Percentiles rank a stretch among this genome's conserved stretches.
These are phyloP conservation scores for Thamnaconus septentrionalis DNA, from an alignment of 2,113 vertebrate genomes.

Conservation along the genomic window DNA sequence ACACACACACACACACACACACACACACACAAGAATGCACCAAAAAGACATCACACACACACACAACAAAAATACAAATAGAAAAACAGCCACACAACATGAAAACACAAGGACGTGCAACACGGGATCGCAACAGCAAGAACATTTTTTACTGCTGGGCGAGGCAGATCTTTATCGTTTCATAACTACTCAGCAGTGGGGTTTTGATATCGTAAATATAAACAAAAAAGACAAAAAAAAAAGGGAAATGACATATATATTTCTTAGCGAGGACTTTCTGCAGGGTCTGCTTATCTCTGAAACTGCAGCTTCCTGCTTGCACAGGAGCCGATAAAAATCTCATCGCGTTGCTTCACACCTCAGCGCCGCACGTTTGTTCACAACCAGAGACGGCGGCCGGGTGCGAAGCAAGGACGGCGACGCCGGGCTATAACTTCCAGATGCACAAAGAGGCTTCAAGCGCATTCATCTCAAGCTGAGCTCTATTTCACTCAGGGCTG, in stretches of 20 bases:
- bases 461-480: not conserved
- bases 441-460: not conserved
- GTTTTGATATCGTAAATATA: not conserved
- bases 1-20: slow-evolving; percentile 53
- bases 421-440: not conserved
- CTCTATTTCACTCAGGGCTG: slow-evolving; percentile 43
- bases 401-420: slow-evolving; percentile 19
- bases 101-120: slow-evolving; percentile 52
- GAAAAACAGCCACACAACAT: slow-evolving; percentile 46
- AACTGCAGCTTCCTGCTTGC: slow-evolving; percentile 48
- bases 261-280: slow-evolving; percentile 17
- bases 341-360: slow-evolving; percentile 20
- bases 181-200: not conserved
- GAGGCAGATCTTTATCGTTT: not conserved
- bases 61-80: slow-evolving; percentile 53
- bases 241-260: not conserved
- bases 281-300: slow-evolving; percentile 35
- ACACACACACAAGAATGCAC: not conserved
- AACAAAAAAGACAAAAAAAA: too few species aligned
- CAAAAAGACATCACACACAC: too few species aligned
- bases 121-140: slow-evolving; percentile 44
- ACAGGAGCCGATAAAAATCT: slow-evolving; percentile 34
- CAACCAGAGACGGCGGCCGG: not conserved
- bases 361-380: not conserved
- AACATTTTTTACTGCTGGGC: slow-evolving; percentile 6